These are phyloP conservation scores for Phanerotoma sp. DNA, from an alignment of 2,888 invertebrate genomes.

Conservation along the genomic window DNA sequence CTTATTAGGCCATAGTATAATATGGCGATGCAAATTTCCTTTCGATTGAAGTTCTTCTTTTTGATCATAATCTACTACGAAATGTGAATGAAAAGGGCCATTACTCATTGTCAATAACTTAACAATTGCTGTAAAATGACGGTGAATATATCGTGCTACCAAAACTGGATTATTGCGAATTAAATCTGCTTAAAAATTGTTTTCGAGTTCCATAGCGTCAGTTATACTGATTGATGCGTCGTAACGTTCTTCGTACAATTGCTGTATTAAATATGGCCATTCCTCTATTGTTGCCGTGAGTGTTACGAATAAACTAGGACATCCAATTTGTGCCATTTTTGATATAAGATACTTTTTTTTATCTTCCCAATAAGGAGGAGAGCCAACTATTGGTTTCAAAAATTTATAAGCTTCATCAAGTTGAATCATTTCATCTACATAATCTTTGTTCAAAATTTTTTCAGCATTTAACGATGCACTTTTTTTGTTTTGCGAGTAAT, in stretches of 20 bases:
- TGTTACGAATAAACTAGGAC: neutral
- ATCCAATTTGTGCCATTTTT: neutral
- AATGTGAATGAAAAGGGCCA: conserved; percentile 1
- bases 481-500: conserved; percentile 3
- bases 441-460: neutral
- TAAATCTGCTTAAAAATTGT: neutral
- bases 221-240: neutral
- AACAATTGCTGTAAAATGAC: neutral
- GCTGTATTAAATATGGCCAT: neutral
- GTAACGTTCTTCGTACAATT: neutral
- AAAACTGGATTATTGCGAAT: conserved; percentile 7
- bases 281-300: neutral
- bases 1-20: neutral
- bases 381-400: neutral
- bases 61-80: conserved; percentile 1
- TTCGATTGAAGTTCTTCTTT: conserved; percentile 4
- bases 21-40: conserved; percentile 7
- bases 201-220: conserved; percentile 2
- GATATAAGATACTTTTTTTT: conserved; percentile 2
- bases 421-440: neutral
- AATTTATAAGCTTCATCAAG: conserved; percentile 2
- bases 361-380: conserved; percentile 1
- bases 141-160: neutral
- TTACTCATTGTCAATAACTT: neutral
- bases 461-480: neutral